These are phyloP conservation scores for Thereuonema tuberculata DNA, from an alignment of 1,140 invertebrate genomes.

Conservation along the genomic window DNA sequence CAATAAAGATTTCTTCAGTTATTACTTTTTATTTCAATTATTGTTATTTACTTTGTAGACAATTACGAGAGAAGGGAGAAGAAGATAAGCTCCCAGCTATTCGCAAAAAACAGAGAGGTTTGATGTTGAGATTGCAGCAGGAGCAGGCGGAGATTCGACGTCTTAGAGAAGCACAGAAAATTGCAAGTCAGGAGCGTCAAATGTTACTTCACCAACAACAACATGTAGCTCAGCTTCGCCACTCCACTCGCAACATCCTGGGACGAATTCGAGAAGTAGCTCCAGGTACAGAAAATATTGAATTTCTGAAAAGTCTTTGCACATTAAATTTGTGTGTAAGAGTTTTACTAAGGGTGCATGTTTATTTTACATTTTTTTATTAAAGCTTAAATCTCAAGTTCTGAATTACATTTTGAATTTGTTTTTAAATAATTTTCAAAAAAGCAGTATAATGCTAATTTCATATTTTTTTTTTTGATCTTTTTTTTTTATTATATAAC, in stretches of 20 bases:
- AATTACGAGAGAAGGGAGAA: constrained; percentile 28
- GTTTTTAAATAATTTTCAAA: too few species aligned
- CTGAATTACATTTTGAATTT: too few species aligned
- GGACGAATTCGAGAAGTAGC: constrained; percentile 2
- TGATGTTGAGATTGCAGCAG: constrained; percentile 36
- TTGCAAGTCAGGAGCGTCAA: constrained; percentile 27
- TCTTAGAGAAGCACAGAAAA: constrained; percentile 29
- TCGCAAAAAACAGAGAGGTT: constrained; percentile 38
- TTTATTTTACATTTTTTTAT: neutral
- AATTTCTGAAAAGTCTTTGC: too few species aligned
- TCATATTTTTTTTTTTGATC: too few species aligned
- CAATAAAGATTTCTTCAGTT: too few species aligned
- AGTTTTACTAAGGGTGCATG: neutral
- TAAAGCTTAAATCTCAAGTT: neutral
- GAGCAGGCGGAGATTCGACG: constrained; percentile 41
- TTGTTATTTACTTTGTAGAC: constrained; percentile 4
- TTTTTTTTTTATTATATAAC: too few species aligned
- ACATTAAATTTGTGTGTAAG: neutral
- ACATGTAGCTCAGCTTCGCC: constrained; percentile 23
- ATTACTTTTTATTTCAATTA: neutral
- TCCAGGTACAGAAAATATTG: constrained; percentile 15
- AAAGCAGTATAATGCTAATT: too few species aligned
- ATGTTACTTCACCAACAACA: constrained; percentile 28
- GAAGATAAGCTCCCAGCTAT: constrained; percentile 40
- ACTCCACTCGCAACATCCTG: constrained; percentile 17